Percentiles rank a stretch among this genome's conserved stretches.
Evolutionary conservation across 2,888 invertebrate species (phyloP).

Genomic region (Napeogenes inachia): DNA sequence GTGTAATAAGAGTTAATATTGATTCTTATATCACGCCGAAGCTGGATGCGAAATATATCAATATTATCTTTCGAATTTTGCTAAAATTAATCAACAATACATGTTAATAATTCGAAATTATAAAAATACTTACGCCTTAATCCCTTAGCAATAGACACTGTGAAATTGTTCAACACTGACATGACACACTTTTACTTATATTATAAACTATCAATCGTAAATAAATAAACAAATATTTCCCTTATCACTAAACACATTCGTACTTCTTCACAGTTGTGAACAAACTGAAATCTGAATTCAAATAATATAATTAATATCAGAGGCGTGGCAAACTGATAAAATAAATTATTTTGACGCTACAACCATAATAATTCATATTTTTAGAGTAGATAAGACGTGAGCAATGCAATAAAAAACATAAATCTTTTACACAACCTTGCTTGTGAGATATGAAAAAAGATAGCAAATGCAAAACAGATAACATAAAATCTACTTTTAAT

Average conservation of each 20-base stretch:
- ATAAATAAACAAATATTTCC: constrained; percentile 17
- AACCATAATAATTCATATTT: background rate
- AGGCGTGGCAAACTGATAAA: constrained; percentile 47
- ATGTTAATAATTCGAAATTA: background rate
- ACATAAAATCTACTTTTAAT: background rate
- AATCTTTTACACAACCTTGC: background rate
- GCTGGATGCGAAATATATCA: too few relatives aligned
- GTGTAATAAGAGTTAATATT: too few relatives aligned
- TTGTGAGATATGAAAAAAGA: background rate
- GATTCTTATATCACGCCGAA: too few relatives aligned
- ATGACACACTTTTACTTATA: constrained; percentile 39
- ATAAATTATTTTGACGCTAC: constrained; percentile 8
- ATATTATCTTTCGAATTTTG: background rate
- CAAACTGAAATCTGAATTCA: constrained; percentile 26
- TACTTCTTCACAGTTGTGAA: constrained; percentile 23
- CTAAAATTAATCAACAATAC: too few relatives aligned
- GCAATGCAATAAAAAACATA: background rate
- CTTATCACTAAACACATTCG: constrained; percentile 28
- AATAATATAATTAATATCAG: constrained; percentile 35
- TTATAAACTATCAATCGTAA: constrained; percentile 28
- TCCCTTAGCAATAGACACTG: constrained; percentile 60
- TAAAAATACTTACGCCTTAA: constrained; percentile 57
- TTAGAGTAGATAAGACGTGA: background rate
- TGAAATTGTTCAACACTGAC: constrained; percentile 68
- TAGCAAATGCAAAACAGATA: constrained; percentile 2